These are phyloP conservation scores for Ips typographus DNA, from an alignment of 1,140 invertebrate genomes.

Conservation along the genomic window DNA sequence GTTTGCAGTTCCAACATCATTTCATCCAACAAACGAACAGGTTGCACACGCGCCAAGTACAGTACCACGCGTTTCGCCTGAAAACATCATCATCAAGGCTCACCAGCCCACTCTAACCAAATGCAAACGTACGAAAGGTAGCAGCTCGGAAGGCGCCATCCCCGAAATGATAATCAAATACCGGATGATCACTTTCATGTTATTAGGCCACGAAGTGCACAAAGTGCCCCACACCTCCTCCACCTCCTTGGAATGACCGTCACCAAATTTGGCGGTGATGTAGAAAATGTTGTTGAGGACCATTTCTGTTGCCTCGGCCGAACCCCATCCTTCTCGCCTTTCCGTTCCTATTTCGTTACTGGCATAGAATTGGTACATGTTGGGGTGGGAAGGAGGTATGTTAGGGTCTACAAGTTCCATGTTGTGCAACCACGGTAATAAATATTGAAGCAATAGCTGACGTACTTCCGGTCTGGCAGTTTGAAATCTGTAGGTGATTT, in stretches of 20 bases:
- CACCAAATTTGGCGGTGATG: slow-evolving; percentile 96
- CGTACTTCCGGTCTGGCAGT: slow-evolving; percentile 89
- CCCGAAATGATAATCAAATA: slow-evolving; percentile 96
- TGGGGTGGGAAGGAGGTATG: slow-evolving; percentile 80
- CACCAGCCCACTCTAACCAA: neutral
- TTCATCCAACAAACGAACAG: slow-evolving; percentile 91
- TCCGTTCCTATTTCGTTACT: slow-evolving; percentile 68
- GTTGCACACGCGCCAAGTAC: slow-evolving; percentile 86
- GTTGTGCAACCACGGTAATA: slow-evolving; percentile 97
- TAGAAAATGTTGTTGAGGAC: slow-evolving; percentile 98
- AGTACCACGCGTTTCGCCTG: slow-evolving; percentile 93
- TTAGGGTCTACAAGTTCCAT: slow-evolving; percentile 98
- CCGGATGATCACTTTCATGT: slow-evolving; percentile 95
- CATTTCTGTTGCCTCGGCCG: slow-evolving; percentile 99
- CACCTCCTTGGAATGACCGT: slow-evolving; percentile 92
- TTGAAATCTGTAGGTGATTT: slow-evolving; percentile 95
- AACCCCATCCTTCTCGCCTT: slow-evolving; percentile 91
- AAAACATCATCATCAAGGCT: slow-evolving; percentile 17
- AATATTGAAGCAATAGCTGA: slow-evolving; percentile 85
- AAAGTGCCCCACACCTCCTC: slow-evolving; percentile 95
- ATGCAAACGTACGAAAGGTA: slow-evolving; percentile 74
- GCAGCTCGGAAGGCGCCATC: slow-evolving; percentile 89
- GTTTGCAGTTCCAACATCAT: slow-evolving; percentile 96
- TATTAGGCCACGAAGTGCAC: slow-evolving; percentile 94
- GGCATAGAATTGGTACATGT: slow-evolving; percentile 80